Base-by-base conservation (phyloP, 2,888 invertebrate genomes). In the Cecidostiba fungosa region DNA sequence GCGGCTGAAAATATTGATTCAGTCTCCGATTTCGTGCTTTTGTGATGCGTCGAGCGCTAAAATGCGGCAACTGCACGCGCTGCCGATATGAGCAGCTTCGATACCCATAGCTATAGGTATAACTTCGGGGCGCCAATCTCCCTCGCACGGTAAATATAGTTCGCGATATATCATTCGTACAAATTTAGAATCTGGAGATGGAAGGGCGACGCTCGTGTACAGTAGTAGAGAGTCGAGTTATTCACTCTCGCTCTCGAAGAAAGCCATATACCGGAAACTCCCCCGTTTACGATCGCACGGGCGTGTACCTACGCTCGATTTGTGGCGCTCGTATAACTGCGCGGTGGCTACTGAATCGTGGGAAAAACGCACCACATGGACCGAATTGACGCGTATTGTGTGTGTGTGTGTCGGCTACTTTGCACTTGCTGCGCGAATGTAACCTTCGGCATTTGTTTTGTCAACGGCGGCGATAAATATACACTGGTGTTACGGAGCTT, bases 221-320 rank as follows among this genome's bases (percentile, higher is more conserved):
- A 14, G 14, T 14, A 12, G 62, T 16, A 16, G 36, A n/a, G 39
- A 39, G 23, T 39, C 12, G 39, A 23, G 39, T 10, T 19, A 59
- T 19, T 69, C 32, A 50, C 47, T 70, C 69, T 50, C 32, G 54
- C 36, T 39, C n/a, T 50, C 26, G 76, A 81, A 26, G 62, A 54
- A 76, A 85, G n/a, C 85, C 77, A 85, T 83, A 47, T 62, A 77
- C 77, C 77, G 77, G 77, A 77, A 77, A 77, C 39, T 39, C 62
- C 62, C 59, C 39, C 39, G 47, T 72, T 72, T 72, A 72, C 72
- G 72, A 39, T n/a, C 32, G 72, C 23, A 23, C n/a, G 12, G 36
- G 72, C 72, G 39, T 39, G 36, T 72, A 16, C 23, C 19, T 26
- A 26, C 8, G 16, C 66, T 66, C 29, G 66, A 66, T 66, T 29